These are phyloP conservation scores for Bombus confusus DNA, from an alignment of 1,140 invertebrate genomes.

Conservation along the genomic window DNA sequence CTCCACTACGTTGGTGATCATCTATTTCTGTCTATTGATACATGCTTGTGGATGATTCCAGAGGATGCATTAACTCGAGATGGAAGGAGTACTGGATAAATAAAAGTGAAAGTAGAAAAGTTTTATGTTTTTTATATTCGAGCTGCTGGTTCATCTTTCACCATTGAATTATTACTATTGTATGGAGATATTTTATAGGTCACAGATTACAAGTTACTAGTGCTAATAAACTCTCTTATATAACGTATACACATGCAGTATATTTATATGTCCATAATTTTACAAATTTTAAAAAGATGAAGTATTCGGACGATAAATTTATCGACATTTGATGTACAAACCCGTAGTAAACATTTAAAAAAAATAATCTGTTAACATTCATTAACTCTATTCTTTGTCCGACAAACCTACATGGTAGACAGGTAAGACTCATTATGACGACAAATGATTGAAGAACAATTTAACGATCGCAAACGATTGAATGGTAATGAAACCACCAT, in stretches of 20 bases:
- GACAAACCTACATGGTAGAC: conserved; percentile 2
- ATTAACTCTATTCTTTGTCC: neutral
- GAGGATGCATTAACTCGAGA: too few relatives aligned
- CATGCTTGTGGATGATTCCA: too few relatives aligned
- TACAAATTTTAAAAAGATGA: too few relatives aligned
- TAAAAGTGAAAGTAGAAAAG: neutral
- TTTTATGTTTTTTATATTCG: neutral
- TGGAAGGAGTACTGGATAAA: neutral
- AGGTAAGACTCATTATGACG: conserved; percentile 1
- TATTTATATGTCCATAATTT: too few relatives aligned
- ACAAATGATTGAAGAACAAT: conserved; percentile 9
- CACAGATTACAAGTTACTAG: too few relatives aligned
- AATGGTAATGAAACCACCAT: conserved; percentile 26
- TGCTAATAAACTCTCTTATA: too few relatives aligned
- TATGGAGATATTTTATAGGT: too few relatives aligned
- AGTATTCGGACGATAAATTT: neutral
- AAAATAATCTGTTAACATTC: neutral
- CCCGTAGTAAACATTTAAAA: neutral
- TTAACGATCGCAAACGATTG: conserved; percentile 11
- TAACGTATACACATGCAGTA: too few relatives aligned
- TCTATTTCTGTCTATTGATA: neutral
- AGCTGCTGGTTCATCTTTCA: too few relatives aligned
- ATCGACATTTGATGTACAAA: neutral
- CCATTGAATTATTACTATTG: too few relatives aligned
- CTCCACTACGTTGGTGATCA: neutral